Base-by-base conservation (phyloP, 1,140 invertebrate species). In the Philopotamus ludificatus region DNA sequence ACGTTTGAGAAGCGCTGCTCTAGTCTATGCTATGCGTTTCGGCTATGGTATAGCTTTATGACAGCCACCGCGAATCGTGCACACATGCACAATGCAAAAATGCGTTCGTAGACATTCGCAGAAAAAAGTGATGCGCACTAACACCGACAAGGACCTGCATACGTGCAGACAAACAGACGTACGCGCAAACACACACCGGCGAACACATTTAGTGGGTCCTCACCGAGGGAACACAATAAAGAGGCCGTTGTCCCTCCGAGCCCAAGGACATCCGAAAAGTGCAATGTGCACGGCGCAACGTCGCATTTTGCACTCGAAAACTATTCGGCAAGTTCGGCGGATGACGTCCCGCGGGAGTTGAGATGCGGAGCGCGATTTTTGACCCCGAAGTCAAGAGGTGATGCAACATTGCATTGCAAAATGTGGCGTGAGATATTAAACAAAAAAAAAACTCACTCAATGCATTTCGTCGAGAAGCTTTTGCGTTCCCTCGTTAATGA, bases 221-320 rank as follows among this genome's bases (percentile, higher is more conserved):
- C 47, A n/a, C 41, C 18, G 15, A 41, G 45, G 21, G 34, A 54
- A 21, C 47, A 62, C 45, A 62, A 62, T 62, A 62, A 62, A 62
- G 60, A 62, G 60, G 60, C 28, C 60, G 15, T 62, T 62, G 60
- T 62, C 60, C 60, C 25, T 51, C 26, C 2, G 16, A 8, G 16
- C 18, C 21, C 60, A 62, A 62, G 60, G 60, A 62, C 60, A 62
- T 44, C 3, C 49, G 47, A 62, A 62, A 62, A 51, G 60, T 62
- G 60, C 60, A 62, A 51, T 39, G 60, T 42, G 59, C 59, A 50
- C 9, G 8, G 23, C 28, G 42, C 44, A 60, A 47, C 57, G 57
- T 60, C 42, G 57, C 57, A 44, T n/a, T n/a, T n/a, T n/a, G 25
- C 39, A 16, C 23, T 20, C 41, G 8, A 42, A 55, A 25, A 25